Percentiles rank a stretch among this genome's conserved stretches.
These are phyloP conservation scores for Stegostoma tigrinum DNA, from an alignment of 2,113 vertebrate species.

Conservation along the genomic window DNA sequence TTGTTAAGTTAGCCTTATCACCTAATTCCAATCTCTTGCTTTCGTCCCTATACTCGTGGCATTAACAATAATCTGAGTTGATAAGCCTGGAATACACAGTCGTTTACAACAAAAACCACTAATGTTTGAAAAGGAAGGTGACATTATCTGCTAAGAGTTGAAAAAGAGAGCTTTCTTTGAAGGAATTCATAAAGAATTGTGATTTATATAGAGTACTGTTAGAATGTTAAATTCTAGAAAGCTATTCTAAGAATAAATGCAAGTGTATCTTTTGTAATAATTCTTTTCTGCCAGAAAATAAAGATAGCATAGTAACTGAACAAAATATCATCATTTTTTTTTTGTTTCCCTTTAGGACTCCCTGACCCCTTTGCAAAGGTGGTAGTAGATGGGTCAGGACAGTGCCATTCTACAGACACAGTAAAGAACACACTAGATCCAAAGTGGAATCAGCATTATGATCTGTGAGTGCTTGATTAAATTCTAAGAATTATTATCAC, in stretches of 20 bases:
- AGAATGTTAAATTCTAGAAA: too few species aligned
- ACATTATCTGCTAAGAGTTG: not conserved
- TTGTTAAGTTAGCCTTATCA: too few species aligned
- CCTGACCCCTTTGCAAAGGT: slow-evolving; percentile 98
- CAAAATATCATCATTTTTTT: not conserved
- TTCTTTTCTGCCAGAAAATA: not conserved
- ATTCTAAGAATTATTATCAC: not conserved
- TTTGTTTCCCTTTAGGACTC: slow-evolving; percentile 65
- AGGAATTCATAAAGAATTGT: not conserved
- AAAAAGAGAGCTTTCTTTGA: not conserved
- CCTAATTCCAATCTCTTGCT: too few species aligned
- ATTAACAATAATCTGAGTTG: not conserved
- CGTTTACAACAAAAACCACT: not conserved
- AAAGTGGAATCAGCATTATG: slow-evolving; percentile 99
- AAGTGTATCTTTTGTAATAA: not conserved
- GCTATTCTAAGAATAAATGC: slow-evolving; percentile 7
- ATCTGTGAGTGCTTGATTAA: slow-evolving; percentile 72
- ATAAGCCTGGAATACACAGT: not conserved
- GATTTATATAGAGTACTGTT: not conserved
- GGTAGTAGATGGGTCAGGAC: slow-evolving; percentile 95
- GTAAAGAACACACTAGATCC: slow-evolving; percentile 98
- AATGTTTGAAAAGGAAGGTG: not conserved
- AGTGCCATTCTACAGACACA: slow-evolving; percentile 98
- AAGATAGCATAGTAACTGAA: not conserved
- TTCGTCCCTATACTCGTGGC: too few species aligned